Percentiles rank a stretch among this genome's conserved stretches.
These are phyloP conservation scores for Anoura caudifer DNA, from an alignment of 2,113 vertebrate species.

Conservation along the genomic window DNA sequence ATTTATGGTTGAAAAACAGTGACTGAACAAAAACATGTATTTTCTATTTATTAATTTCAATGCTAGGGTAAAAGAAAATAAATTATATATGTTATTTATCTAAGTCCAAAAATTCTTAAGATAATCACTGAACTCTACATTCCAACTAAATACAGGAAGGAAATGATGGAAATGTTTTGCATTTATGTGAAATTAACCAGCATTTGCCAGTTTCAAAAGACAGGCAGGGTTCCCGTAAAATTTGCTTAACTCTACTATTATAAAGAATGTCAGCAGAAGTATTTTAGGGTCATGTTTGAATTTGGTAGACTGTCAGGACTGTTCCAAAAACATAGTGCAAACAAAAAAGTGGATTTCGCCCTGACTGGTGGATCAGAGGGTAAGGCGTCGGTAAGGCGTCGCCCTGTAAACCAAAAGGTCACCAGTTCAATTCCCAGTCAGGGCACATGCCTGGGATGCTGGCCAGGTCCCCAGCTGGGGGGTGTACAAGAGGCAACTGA, in stretches of 20 bases:
- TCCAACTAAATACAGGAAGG: conserved; percentile 11
- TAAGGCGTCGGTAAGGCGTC: no score
- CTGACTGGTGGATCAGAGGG: no score
- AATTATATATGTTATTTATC: not conserved
- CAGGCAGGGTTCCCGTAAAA: not conserved
- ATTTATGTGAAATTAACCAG: not conserved
- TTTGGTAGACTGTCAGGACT: not conserved
- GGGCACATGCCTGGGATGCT: no score
- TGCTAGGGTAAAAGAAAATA: conserved; percentile 8
- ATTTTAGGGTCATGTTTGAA: not conserved
- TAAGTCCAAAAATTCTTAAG: not conserved
- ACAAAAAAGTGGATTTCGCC: not conserved
- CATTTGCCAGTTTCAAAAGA: not conserved
- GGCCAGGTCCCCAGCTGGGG: no score
- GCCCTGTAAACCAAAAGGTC: no score
- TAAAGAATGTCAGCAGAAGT: not conserved
- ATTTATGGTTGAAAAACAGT: conserved; percentile 16
- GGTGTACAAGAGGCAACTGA: no score
- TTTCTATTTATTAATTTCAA: conserved; percentile 9
- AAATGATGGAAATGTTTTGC: not conserved
- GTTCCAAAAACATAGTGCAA: not conserved
- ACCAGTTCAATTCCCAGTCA: no score
- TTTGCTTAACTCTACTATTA: not conserved
- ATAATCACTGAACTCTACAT: conserved; percentile 24
- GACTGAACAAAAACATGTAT: not conserved